Percentiles rank a stretch among this genome's conserved stretches.
These are phyloP conservation scores for Butorides virescens DNA, from an alignment of 2,113 vertebrate species.

Conservation along the genomic window DNA sequence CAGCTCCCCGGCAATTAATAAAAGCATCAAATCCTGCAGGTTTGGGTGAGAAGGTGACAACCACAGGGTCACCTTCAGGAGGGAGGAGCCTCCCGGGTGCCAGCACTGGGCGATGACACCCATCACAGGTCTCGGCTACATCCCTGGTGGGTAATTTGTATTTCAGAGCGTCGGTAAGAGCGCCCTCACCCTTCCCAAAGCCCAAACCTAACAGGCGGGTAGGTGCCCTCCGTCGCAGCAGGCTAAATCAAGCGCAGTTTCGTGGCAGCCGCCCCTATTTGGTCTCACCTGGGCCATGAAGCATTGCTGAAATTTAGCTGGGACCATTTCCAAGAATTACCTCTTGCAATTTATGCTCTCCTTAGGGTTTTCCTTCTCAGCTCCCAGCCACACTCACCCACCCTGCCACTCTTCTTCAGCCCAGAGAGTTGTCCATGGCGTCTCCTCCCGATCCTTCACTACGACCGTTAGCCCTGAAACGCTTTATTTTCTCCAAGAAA, in stretches of 20 bases:
- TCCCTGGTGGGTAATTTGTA: no score
- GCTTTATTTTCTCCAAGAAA: not conserved
- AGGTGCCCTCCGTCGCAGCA: not conserved
- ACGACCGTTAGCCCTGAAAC: not conserved
- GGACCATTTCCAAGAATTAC: not conserved
- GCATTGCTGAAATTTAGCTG: not conserved
- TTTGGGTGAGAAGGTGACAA: not conserved
- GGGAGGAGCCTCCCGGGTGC: not conserved
- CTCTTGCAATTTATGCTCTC: not conserved
- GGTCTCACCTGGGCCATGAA: not conserved
- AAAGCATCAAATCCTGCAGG: not conserved
- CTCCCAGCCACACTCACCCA: not conserved
- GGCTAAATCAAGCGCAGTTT: not conserved
- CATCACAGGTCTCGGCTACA: no score
- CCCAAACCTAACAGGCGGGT: not conserved
- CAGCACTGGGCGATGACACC: not conserved
- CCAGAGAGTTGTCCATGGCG: not conserved
- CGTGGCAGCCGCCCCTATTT: fast-evolving
- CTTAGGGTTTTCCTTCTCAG: not conserved
- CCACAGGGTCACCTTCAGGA: not conserved
- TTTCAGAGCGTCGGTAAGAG: not conserved
- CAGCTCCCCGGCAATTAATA: not conserved
- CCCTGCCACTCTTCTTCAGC: not conserved
- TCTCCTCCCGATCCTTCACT: not conserved
- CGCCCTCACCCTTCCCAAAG: not conserved